Percentiles rank a stretch among this genome's conserved stretches.
Evolutionary conservation across 2,888 invertebrate species (phyloP).

Genomic region (Drosophila meridionalis): DNA sequence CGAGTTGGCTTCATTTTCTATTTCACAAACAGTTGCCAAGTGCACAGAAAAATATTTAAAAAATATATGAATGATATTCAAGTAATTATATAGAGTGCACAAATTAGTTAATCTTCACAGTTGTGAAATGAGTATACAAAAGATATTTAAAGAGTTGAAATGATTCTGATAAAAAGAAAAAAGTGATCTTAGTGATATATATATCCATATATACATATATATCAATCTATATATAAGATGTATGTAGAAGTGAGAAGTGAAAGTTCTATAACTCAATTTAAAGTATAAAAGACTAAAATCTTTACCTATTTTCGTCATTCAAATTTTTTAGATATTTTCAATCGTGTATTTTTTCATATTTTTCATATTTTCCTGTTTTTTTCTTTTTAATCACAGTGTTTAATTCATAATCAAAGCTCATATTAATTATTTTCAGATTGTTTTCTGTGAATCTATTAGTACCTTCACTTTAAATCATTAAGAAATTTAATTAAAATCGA

Average conservation of each 20-base stretch:
- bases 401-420: neutral
- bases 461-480: neutral
- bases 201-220: neutral
- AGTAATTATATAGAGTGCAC: neutral
- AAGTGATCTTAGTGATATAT: neutral
- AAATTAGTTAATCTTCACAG: neutral
- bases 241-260: too few species aligned
- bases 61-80: neutral
- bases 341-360: too few species aligned
- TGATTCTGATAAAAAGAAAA: neutral
- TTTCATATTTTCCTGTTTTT: too few species aligned
- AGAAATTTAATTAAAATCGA: neutral
- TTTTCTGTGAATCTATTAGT: neutral
- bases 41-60: neutral
- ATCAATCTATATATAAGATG: too few species aligned
- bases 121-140: neutral
- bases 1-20: slow-evolving; percentile 36
- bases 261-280: too few species aligned
- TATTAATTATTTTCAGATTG: neutral
- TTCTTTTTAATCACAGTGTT: too few species aligned
- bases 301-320: too few species aligned
- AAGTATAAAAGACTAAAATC: too few species aligned
- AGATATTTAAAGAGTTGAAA: neutral
- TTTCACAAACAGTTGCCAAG: neutral
- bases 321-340: too few species aligned